These are phyloP conservation scores for Oceanodroma tethys DNA, from an alignment of 2,113 vertebrate genomes.

Conservation along the genomic window DNA sequence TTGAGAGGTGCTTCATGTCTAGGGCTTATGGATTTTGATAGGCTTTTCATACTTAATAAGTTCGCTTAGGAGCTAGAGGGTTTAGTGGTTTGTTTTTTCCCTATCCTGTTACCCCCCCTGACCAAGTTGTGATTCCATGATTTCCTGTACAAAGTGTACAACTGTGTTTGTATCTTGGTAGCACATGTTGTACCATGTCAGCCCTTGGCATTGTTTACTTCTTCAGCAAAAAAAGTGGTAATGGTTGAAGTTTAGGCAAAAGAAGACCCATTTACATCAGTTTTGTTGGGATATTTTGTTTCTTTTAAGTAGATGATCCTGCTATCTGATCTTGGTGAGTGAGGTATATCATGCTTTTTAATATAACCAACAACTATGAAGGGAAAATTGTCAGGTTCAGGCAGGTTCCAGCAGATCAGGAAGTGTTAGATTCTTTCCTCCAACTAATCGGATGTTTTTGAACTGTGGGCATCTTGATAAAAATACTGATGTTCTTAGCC, in stretches of 20 bases:
- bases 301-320: background rate
- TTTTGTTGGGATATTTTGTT: background rate
- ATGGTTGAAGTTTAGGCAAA: background rate
- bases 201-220: background rate
- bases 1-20: background rate
- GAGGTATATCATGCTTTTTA: background rate
- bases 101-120: background rate
- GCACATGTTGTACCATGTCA: background rate
- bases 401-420: background rate
- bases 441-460: background rate
- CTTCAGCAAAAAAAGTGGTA: rapidly evolving
- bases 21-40: background rate
- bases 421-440: background rate
- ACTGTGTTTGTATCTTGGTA: background rate
- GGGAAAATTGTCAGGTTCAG: background rate
- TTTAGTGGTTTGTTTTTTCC: background rate
- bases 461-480: background rate
- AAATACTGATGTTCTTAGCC: background rate
- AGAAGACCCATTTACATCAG: rapidly evolving
- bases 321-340: background rate
- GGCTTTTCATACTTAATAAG: background rate
- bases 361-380: background rate
- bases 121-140: background rate
- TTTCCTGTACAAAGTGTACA: background rate
- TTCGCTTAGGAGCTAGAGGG: background rate